These are phyloP conservation scores for Mormyrops boulengeri DNA, from an alignment of 2,797 vertebrate species.

Conservation along the genomic window DNA sequence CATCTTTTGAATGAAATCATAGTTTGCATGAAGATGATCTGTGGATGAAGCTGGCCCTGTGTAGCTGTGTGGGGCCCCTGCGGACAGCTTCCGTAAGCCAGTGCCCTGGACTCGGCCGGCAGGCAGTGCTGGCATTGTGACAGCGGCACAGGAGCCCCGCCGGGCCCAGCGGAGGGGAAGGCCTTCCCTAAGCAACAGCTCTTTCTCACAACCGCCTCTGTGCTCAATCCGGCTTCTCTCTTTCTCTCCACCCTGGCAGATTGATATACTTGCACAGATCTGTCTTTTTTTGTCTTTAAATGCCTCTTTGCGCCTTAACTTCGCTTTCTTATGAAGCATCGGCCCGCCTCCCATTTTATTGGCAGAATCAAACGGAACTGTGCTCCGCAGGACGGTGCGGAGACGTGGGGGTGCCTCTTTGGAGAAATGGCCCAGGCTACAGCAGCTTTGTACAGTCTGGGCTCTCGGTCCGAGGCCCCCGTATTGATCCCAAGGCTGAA, in stretches of 20 bases:
- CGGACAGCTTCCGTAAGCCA: conserved; percentile 20
- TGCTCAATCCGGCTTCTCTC: conserved; percentile 23
- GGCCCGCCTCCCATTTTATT: conserved; percentile 46
- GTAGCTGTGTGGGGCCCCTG: not conserved
- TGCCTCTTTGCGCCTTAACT: conserved; percentile 40
- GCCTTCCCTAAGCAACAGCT: conserved; percentile 64
- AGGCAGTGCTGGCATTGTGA: conserved; percentile 54
- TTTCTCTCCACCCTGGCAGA: conserved; percentile 47
- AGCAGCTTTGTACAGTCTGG: conserved; percentile 44
- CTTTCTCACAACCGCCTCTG: conserved; percentile 63
- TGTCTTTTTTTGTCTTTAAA: conserved; percentile 47
- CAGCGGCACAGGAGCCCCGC: conserved; percentile 59
- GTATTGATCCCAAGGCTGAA: conserved; percentile 58
- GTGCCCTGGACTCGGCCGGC: conserved; percentile 52
- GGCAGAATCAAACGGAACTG: conserved; percentile 53
- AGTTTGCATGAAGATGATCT: not conserved
- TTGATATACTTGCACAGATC: conserved; percentile 61
- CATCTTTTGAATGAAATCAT: not conserved
- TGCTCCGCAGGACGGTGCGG: conserved; percentile 48
- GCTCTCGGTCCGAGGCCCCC: conserved; percentile 54
- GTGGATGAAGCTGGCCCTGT: not conserved
- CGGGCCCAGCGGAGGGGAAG: conserved; percentile 63
- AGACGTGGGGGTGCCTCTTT: conserved; percentile 41
- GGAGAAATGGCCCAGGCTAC: conserved; percentile 55
- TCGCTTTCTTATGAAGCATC: conserved; percentile 51